Conservation (phyloP, 2,797 vertebrate genomes). For the Rhabdomys pumilio region DNA sequence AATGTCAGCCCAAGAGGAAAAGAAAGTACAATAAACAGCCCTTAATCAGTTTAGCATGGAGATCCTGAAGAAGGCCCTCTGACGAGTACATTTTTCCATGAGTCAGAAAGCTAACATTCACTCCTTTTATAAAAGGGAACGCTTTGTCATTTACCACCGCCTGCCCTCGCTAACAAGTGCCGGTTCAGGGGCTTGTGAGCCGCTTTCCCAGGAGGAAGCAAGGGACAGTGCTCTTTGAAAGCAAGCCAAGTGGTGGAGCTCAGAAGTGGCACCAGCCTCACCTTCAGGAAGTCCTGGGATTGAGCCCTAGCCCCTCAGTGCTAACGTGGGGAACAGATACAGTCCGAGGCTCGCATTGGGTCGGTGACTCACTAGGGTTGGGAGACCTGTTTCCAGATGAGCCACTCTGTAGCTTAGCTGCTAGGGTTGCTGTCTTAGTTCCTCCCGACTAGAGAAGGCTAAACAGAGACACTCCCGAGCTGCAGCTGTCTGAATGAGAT, state of each 20-base stretch:
- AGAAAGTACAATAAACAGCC: constrained; percentile 69
- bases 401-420: not conserved
- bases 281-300: not conserved
- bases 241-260: no score
- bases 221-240: not conserved
- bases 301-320: no score
- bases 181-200: not conserved
- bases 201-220: not conserved
- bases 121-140: constrained; percentile 56
- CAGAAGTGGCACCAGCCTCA: fast-evolving
- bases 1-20: constrained; percentile 21
- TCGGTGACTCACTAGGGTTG: fast-evolving
- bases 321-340: no score
- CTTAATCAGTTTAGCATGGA: constrained; percentile 65
- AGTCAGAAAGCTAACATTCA: constrained; percentile 79
- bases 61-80: constrained; percentile 55
- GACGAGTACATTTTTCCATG: constrained; percentile 81
- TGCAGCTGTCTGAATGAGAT: not conserved
- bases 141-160: constrained; percentile 49
- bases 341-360: not conserved
- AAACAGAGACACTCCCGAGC: not conserved
- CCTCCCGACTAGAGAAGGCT: not conserved
- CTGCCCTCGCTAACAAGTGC: constrained; percentile 33
- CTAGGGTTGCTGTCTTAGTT: not conserved
- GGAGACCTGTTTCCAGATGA: not conserved